Evolutionary conservation across 2,888 invertebrate genomes (phyloP).

Genomic region (Rhogogaster chlorosoma): DNA sequence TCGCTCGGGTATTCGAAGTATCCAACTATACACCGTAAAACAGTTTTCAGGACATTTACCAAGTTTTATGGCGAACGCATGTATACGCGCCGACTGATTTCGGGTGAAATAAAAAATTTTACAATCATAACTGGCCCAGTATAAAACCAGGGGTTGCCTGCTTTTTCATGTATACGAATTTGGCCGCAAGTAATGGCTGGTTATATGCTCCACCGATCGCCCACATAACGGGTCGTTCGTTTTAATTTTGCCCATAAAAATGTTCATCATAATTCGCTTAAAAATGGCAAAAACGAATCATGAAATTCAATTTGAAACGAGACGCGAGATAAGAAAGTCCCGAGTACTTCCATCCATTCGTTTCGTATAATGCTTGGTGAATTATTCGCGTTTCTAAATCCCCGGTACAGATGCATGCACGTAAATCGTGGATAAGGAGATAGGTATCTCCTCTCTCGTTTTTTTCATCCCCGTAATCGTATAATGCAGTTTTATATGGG

Average conservation of each 20-base stretch:
- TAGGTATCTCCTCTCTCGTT: not conserved
- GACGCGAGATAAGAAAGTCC: not conserved
- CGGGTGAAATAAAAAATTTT: slow-evolving; percentile 22
- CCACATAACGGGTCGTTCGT: slow-evolving; percentile 5
- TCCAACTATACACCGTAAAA: slow-evolving; percentile 9
- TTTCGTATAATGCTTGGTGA: not conserved
- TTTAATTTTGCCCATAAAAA: not conserved
- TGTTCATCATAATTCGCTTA: not conserved
- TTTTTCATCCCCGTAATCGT: slow-evolving; percentile 17
- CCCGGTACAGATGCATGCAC: not conserved
- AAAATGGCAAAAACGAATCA: not conserved
- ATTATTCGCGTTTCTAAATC: not conserved
- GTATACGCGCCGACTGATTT: slow-evolving; percentile 9
- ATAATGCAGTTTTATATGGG: slow-evolving; percentile 26
- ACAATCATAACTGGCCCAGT: slow-evolving; percentile 31
- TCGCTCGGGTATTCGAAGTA: slow-evolving; percentile 4
- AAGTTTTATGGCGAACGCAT: slow-evolving; percentile 1
- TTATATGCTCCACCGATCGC: not conserved
- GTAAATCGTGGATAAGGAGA: not conserved
- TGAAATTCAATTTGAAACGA: not conserved
- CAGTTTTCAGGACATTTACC: slow-evolving; percentile 18
- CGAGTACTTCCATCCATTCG: not conserved
- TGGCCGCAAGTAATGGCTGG: not conserved
- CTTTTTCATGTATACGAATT: slow-evolving; percentile 2
- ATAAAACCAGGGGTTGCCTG: not conserved